Conservation (phyloP, 1,140 invertebrate genomes). For the Luehdorfia chinensis region DNA sequence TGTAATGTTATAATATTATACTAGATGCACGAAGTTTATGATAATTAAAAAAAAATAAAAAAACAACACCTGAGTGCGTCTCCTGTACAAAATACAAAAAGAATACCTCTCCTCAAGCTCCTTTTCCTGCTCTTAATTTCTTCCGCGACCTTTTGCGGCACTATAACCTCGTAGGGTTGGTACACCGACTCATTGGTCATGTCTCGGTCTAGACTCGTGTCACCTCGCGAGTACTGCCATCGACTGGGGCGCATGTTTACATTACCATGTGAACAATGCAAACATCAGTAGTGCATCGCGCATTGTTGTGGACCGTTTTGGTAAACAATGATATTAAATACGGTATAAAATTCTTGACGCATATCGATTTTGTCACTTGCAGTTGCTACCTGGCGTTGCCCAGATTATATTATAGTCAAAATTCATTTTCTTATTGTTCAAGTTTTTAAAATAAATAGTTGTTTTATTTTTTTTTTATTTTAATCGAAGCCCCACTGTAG, state of each 20-base stretch:
- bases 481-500: too few species aligned
- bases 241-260: constrained; percentile 1
- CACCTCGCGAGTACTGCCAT: not conserved
- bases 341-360: constrained; percentile 7
- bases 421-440: too few species aligned
- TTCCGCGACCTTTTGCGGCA: constrained; percentile 35
- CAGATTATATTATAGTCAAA: too few species aligned
- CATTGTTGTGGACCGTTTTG: constrained; percentile 1
- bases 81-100: too few species aligned
- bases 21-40: too few species aligned
- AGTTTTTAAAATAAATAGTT: too few species aligned
- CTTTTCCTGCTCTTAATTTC: constrained; percentile 44
- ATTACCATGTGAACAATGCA: not conserved
- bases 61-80: too few species aligned
- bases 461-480: too few species aligned
- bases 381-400: not conserved
- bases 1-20: too few species aligned
- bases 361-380: too few species aligned
- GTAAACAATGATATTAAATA: constrained; percentile 4
- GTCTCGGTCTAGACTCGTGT: constrained; percentile 2
- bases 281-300: not conserved
- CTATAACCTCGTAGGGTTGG: constrained; percentile 22
- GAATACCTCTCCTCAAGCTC: constrained; percentile 45
- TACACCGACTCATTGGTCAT: constrained; percentile 30
- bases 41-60: too few species aligned